Conservation (phyloP, 2,888 invertebrate genomes). For the Seira musarum region DNA sequence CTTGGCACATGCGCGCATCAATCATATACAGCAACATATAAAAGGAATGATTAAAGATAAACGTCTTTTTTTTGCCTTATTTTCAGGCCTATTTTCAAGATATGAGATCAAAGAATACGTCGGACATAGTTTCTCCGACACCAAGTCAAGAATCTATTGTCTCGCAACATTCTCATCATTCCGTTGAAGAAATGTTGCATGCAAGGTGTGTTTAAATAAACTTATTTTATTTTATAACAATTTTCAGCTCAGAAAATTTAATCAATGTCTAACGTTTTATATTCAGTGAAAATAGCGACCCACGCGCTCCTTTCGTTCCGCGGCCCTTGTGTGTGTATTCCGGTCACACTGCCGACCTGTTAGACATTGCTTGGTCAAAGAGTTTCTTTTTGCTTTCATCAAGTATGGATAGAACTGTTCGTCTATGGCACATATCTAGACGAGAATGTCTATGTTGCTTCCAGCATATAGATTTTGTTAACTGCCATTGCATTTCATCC, state of each 20-base stretch:
- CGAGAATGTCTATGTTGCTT: slow-evolving; percentile 98
- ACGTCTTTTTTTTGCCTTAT: too few relatives aligned
- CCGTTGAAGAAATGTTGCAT: slow-evolving; percentile 68
- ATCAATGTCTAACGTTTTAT: slow-evolving; percentile 18
- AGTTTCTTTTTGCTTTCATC: slow-evolving; percentile 98
- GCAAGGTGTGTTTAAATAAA: slow-evolving; percentile 48
- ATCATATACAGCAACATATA: too few relatives aligned
- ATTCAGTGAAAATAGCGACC: slow-evolving; percentile 67
- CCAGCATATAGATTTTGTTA: slow-evolving; percentile 99
- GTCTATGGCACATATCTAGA: slow-evolving; percentile 97
- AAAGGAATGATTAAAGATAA: too few relatives aligned
- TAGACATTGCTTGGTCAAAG: slow-evolving; percentile 99
- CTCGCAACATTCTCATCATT: slow-evolving; percentile 77
- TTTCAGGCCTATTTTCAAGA: slow-evolving; percentile 88
- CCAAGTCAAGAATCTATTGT: slow-evolving; percentile 93
- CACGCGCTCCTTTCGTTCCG: slow-evolving; percentile 82
- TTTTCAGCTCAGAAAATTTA: not conserved
- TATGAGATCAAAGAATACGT: slow-evolving; percentile 95
- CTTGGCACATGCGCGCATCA: too few relatives aligned
- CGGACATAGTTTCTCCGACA: slow-evolving; percentile 92
- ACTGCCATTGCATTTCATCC: slow-evolving; percentile 99
- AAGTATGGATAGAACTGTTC: slow-evolving; percentile 98
- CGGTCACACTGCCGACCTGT: slow-evolving; percentile 95
- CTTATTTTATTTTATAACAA: too few relatives aligned
- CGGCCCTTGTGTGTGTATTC: slow-evolving; percentile 93